Conservation (phyloP, 1,140 invertebrate species). For the Tetramorium simillimum region DNA sequence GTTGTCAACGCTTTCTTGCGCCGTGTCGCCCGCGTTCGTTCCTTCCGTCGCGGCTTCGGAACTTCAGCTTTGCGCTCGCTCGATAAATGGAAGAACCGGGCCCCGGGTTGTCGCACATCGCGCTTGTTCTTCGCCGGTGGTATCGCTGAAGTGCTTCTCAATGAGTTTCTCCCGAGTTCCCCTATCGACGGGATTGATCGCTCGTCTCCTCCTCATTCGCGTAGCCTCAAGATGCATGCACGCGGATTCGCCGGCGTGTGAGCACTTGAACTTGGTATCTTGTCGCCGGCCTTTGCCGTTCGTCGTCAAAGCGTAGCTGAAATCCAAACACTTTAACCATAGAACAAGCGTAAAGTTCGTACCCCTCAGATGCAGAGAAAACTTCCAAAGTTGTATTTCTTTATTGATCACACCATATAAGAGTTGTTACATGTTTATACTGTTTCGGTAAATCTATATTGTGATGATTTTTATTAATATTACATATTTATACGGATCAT, state of each 20-base stretch:
- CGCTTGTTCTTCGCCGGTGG: conserved; percentile 32
- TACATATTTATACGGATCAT: not conserved
- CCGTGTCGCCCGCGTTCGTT: conserved; percentile 26
- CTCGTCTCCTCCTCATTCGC: not conserved
- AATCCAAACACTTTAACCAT: not conserved
- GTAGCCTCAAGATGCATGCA: conserved; percentile 41
- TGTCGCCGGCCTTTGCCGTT: not conserved
- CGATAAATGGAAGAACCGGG: conserved; percentile 53
- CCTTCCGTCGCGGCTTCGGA: conserved; percentile 38
- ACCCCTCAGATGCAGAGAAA: not conserved
- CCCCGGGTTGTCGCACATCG: not conserved
- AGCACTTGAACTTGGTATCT: conserved; percentile 49
- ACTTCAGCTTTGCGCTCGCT: conserved; percentile 23
- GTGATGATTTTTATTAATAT: not conserved
- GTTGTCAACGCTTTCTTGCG: conserved; percentile 61
- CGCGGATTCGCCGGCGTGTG: not conserved
- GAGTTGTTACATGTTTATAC: not conserved
- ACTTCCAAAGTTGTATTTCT: not conserved
- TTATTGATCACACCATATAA: not conserved
- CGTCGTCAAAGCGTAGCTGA: conserved; percentile 13
- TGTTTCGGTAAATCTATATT: not conserved
- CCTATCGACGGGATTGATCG: conserved; percentile 54
- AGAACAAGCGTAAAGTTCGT: not conserved
- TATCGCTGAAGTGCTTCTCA: conserved; percentile 40
- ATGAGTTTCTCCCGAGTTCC: conserved; percentile 48